A percentile compares a stretch with the other conserved stretches of the same genome.
Conservation (phyloP, 1,140 invertebrate species). For the Galendromus occidentalis region DNA sequence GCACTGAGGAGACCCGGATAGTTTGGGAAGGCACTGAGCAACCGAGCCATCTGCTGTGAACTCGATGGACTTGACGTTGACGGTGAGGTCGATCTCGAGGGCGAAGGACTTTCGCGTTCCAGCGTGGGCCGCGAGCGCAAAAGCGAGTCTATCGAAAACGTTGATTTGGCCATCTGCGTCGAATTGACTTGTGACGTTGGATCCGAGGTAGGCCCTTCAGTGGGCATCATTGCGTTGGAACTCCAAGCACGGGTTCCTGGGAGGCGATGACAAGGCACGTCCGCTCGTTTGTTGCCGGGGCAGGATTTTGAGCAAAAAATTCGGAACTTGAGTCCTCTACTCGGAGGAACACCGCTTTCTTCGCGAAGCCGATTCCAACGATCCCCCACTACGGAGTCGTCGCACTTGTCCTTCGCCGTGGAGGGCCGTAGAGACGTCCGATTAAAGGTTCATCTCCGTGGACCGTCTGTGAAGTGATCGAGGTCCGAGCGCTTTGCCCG, state of each 20-base stretch:
- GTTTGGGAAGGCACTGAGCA: constrained; percentile 3
- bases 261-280: background rate
- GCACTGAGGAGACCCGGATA: constrained; percentile 7
- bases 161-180: background rate
- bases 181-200: background rate
- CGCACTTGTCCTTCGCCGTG: too few species aligned
- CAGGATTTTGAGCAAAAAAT: background rate
- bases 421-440: too few species aligned
- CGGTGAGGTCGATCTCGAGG: background rate
- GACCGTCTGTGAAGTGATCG: background rate
- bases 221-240: background rate
- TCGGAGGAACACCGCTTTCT: too few species aligned
- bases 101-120: background rate
- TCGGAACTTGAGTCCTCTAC: background rate
- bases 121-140: background rate
- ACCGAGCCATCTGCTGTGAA: background rate
- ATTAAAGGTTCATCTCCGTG: too few species aligned
- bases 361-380: too few species aligned
- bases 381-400: too few species aligned
- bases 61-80: constrained; percentile 1
- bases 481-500: background rate
- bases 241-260: background rate
- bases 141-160: constrained; percentile 2
- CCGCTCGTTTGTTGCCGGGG: background rate
- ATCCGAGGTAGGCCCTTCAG: background rate